phyloP scores from a whole-genome alignment of 2,888 invertebrate genomes.

The Resseliella maxima region DNA sequence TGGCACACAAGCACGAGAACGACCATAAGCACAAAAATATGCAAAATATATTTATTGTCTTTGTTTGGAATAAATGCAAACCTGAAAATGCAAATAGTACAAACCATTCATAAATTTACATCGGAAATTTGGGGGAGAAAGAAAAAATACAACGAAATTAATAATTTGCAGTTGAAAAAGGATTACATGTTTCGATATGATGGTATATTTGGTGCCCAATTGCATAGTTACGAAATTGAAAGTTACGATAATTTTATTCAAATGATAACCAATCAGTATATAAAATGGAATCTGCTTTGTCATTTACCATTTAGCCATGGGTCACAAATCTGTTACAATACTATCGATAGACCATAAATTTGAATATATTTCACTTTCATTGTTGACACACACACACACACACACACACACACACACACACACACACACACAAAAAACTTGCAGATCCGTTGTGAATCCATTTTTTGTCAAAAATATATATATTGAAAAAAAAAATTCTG shows the following conservation, averaged over 20 bases:
- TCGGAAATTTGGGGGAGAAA: neutral
- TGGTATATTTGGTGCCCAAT: neutral
- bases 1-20: neutral
- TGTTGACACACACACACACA: neutral
- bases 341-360: neutral
- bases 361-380: neutral
- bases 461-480: too few relatives aligned
- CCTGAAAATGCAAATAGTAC: neutral
- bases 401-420: neutral
- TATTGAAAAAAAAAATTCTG: too few relatives aligned
- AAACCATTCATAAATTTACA: neutral
- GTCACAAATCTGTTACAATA: slow-evolving; percentile 2
- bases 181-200: neutral
- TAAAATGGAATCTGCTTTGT: neutral
- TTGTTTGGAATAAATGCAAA: neutral
- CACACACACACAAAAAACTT: neutral
- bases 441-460: neutral
- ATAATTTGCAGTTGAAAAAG: neutral
- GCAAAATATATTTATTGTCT: slow-evolving; percentile 37
- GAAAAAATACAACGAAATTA: neutral
- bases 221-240: neutral
- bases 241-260: slow-evolving; percentile 55
- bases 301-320: neutral
- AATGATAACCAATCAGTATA: slow-evolving; percentile 4
- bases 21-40: neutral